Conservation (phyloP, 2,113 vertebrate genomes). For the Lophotis ruficrista region DNA sequence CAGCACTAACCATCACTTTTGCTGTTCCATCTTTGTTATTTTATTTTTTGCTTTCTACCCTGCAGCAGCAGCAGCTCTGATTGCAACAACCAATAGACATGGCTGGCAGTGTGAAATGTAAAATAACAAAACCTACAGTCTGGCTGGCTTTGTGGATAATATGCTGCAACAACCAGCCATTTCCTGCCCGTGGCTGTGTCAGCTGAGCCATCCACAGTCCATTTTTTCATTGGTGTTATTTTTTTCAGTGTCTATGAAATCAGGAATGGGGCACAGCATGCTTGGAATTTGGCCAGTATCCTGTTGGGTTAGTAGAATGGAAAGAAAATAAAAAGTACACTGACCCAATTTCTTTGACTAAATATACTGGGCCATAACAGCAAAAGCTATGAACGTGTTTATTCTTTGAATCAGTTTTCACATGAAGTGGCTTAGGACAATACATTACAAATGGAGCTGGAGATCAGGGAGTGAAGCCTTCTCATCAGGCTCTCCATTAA, state of each 20-base stretch:
- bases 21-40: not conserved
- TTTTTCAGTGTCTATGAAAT: constrained; percentile 53
- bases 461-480: not conserved
- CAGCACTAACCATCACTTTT: not conserved
- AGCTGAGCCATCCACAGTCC: constrained; percentile 52
- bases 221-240: constrained; percentile 42
- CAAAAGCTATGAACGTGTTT: constrained; percentile 22
- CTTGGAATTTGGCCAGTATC: constrained; percentile 65
- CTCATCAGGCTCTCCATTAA: not conserved
- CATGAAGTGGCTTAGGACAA: constrained; percentile 36
- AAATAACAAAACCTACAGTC: constrained; percentile 55
- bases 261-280: constrained; percentile 65
- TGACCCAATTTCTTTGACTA: constrained; percentile 72
- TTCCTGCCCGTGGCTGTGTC: constrained; percentile 61
- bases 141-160: constrained; percentile 54
- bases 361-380: constrained; percentile 43
- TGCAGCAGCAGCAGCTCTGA: constrained; percentile 39
- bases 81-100: constrained; percentile 34
- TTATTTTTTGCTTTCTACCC: constrained; percentile 9
- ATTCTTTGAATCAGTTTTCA: constrained; percentile 42
- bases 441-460: constrained; percentile 2
- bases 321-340: constrained; percentile 68
- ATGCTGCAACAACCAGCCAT: constrained; percentile 33
- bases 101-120: constrained; percentile 44
- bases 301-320: constrained; percentile 67